phyloP scores from a whole-genome alignment of 2,888 invertebrate species.

The Leptopilina syphax region DNA sequence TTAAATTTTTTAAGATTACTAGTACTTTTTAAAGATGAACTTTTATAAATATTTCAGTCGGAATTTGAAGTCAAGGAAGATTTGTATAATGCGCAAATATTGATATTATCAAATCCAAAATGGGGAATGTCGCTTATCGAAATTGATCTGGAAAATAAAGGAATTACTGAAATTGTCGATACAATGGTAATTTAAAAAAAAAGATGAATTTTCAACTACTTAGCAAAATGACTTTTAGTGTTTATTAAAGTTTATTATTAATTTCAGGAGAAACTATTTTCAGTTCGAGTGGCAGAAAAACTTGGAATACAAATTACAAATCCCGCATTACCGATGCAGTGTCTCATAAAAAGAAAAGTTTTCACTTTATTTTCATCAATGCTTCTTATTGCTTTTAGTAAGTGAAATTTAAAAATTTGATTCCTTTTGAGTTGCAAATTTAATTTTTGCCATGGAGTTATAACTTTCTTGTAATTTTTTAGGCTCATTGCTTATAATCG shows the following conservation, averaged over 20 bases:
- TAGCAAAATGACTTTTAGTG: slow-evolving; percentile 20
- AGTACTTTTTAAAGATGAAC: background rate
- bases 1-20: too few species aligned
- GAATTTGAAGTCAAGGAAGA: slow-evolving; percentile 78
- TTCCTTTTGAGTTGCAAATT: background rate
- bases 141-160: slow-evolving; percentile 70
- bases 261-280: slow-evolving; percentile 78
- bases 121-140: slow-evolving; percentile 84
- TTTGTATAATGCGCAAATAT: slow-evolving; percentile 83
- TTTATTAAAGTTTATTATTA: slow-evolving; percentile 43
- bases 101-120: slow-evolving; percentile 84
- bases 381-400: slow-evolving; percentile 75
- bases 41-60: slow-evolving; percentile 72
- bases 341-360: slow-evolving; percentile 80
- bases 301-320: slow-evolving; percentile 80
- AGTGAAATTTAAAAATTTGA: slow-evolving; percentile 68
- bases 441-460: slow-evolving; percentile 50
- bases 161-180: slow-evolving; percentile 67
- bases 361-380: slow-evolving; percentile 78
- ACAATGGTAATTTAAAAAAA: slow-evolving; percentile 73
- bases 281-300: slow-evolving; percentile 78
- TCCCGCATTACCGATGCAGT: slow-evolving; percentile 82
- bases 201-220: background rate
- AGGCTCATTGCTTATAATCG: slow-evolving; percentile 67
- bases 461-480: slow-evolving; percentile 29